These are phyloP conservation scores for Pygoscelis antarcticus DNA, from an alignment of 2,113 vertebrate genomes.

Conservation along the genomic window DNA sequence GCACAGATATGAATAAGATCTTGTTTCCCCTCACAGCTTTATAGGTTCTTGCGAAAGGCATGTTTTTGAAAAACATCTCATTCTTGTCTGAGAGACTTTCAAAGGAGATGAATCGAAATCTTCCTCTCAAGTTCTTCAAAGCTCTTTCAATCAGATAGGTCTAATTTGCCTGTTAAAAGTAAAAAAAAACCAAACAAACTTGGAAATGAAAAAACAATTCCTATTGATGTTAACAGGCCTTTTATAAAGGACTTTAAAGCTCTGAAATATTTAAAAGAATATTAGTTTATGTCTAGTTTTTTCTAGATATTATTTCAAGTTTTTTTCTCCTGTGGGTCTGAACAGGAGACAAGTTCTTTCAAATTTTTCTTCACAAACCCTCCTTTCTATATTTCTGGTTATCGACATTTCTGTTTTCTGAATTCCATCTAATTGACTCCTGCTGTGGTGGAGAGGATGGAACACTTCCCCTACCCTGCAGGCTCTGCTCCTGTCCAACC, in stretches of 20 bases:
- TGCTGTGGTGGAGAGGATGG: neutral
- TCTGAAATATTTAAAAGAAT: neutral
- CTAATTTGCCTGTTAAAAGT: neutral
- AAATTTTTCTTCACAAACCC: neutral
- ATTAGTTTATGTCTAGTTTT: neutral
- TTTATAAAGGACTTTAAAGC: neutral
- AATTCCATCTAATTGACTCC: neutral
- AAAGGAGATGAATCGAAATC: neutral
- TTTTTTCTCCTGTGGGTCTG: neutral
- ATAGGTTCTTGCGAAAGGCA: neutral
- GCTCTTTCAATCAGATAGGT: neutral
- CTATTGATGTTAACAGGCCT: neutral
- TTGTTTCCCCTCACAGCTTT: accelerated
- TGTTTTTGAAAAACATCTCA: neutral
- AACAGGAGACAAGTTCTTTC: neutral
- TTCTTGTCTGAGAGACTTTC: neutral
- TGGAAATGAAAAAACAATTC: neutral
- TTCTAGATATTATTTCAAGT: accelerated
- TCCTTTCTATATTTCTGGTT: neutral
- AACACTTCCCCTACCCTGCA: neutral
- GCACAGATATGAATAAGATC: neutral
- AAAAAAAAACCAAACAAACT: neutral
- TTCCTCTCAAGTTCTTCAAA: neutral
- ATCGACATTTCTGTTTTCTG: neutral
- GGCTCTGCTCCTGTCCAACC: neutral